A percentile compares a stretch with the other conserved stretches of the same genome.
These are phyloP conservation scores for Amphipoea lucens DNA, from an alignment of 2,888 invertebrate species.

Conservation along the genomic window DNA sequence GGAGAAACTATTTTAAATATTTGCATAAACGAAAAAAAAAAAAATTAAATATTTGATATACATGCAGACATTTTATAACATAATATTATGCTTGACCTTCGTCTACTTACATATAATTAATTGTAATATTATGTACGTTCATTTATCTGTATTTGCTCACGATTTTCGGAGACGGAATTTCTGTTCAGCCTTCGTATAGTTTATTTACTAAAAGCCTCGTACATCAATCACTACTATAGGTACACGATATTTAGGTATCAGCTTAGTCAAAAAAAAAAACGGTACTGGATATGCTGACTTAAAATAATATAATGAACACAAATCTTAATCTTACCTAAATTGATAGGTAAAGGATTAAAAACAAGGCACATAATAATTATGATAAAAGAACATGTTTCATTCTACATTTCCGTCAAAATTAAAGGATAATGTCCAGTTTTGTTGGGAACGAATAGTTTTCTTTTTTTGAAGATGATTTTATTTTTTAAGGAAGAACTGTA, in stretches of 20 bases:
- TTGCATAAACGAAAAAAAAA: conserved; percentile 2
- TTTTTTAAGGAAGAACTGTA: background rate
- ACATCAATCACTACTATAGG: background rate
- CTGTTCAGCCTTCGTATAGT: background rate
- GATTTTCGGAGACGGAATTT: conserved; percentile 1
- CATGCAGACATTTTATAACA: conserved; percentile 22
- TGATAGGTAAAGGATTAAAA: background rate
- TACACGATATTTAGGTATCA: background rate
- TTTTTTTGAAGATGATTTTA: background rate
- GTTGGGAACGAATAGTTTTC: background rate
- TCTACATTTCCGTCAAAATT: background rate
- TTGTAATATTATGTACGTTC: conserved; percentile 34
- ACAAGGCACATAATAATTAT: too few species aligned
- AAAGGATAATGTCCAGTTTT: background rate
- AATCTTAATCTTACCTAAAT: background rate
- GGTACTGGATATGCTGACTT: too few species aligned
- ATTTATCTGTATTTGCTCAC: conserved; percentile 19
- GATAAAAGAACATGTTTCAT: background rate
- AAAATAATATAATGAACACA: background rate
- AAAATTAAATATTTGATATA: conserved; percentile 13
- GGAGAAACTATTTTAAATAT: background rate
- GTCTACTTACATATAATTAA: conserved; percentile 53
- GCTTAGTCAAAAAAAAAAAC: too few species aligned
- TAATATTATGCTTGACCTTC: conserved; percentile 35
- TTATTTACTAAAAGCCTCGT: background rate